Conservation (phyloP, 1,140 invertebrate species). For the Choristoneura fumiferana region DNA sequence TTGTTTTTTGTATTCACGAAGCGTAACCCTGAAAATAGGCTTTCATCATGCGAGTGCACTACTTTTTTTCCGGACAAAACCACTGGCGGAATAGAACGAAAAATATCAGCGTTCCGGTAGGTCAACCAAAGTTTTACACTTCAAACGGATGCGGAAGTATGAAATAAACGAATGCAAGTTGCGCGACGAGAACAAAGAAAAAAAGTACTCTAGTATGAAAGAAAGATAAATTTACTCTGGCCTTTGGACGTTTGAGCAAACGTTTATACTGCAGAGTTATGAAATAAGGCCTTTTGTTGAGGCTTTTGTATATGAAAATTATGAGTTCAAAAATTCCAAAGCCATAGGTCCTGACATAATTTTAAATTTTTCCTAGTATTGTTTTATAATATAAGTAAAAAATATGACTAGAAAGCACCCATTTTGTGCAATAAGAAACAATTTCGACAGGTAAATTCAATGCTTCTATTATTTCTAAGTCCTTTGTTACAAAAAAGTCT, state of each 20-base stretch:
- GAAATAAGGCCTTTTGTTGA: too few relatives aligned
- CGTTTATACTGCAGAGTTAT: too few relatives aligned
- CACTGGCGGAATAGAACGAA: constrained; percentile 19
- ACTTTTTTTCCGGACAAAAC: constrained; percentile 20
- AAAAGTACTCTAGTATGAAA: not conserved
- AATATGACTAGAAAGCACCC: too few relatives aligned
- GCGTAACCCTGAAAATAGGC: constrained; percentile 7
- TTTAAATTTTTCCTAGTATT: too few relatives aligned
- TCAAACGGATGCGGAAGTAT: constrained; percentile 9
- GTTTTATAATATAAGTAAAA: too few relatives aligned
- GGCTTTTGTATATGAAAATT: too few relatives aligned
- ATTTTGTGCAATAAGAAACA: too few relatives aligned
- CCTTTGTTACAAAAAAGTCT: too few relatives aligned
- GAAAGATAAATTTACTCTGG: constrained; percentile 6
- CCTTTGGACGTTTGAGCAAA: not conserved
- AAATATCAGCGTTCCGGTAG: constrained; percentile 21
- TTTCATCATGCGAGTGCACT: constrained; percentile 19
- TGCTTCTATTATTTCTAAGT: too few relatives aligned
- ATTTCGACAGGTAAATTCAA: too few relatives aligned
- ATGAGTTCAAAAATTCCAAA: too few relatives aligned
- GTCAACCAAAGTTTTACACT: constrained; percentile 18
- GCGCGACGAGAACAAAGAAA: not conserved
- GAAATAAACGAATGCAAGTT: constrained; percentile 12
- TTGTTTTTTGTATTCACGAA: not conserved
- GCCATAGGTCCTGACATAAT: too few relatives aligned